Evolutionary conservation across 1,140 invertebrate genomes (phyloP).

Genomic region (Caenorhabditis briggsae): DNA sequence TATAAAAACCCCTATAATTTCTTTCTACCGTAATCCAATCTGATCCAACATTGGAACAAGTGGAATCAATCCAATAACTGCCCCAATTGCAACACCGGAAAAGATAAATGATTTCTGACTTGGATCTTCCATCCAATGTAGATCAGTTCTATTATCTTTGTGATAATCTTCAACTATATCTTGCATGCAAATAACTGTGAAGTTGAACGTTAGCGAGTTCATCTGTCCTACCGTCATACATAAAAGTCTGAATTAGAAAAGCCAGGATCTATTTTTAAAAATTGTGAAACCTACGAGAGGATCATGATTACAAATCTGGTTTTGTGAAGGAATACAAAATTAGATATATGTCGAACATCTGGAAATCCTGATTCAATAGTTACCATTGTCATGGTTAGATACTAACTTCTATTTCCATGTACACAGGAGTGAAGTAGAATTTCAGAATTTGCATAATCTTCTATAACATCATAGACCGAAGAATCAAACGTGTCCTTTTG

Average conservation of each 20-base stretch:
- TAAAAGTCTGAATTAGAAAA: neutral
- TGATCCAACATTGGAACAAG: constrained; percentile 46
- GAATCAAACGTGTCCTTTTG: neutral
- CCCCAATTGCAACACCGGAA: constrained; percentile 60
- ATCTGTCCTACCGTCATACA: constrained; percentile 55
- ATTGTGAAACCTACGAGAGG: constrained; percentile 1
- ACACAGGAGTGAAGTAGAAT: neutral
- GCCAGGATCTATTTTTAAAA: neutral
- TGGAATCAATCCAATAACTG: constrained; percentile 48
- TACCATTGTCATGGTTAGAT: constrained; percentile 15
- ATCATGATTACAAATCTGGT: constrained; percentile 15
- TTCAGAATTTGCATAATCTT: constrained; percentile 31
- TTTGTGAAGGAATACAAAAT: constrained; percentile 42
- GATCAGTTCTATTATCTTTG: constrained; percentile 46
- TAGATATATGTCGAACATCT: constrained; percentile 39
- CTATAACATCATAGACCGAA: constrained; percentile 21
- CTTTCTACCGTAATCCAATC: constrained; percentile 9
- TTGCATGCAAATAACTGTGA: constrained; percentile 67
- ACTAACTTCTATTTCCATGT: neutral
- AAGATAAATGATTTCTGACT: constrained; percentile 55
- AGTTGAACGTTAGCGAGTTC: constrained; percentile 63
- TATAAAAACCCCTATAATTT: neutral
- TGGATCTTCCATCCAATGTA: constrained; percentile 56
- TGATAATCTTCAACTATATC: constrained; percentile 59
- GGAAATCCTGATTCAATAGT: constrained; percentile 43